Evolutionary conservation across 1,140 invertebrate genomes (phyloP).

Genomic region (Colletes latitarsis): DNA sequence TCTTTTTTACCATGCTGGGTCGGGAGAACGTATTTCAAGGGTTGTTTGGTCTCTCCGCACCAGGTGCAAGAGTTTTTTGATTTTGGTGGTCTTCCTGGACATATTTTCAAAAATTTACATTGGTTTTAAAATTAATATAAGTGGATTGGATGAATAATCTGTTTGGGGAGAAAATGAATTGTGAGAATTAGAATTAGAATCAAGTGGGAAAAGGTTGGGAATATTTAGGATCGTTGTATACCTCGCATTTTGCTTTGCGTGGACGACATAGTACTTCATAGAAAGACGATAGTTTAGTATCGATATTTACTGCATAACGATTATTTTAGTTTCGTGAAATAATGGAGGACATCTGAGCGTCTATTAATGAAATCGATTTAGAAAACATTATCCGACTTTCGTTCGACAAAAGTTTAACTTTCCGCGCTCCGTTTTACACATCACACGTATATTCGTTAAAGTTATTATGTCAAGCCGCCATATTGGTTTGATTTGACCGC

Average conservation of each 20-base stretch:
- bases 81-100: constrained; percentile 89
- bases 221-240: constrained; percentile 41
- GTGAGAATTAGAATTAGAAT: no score
- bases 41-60: constrained; percentile 91
- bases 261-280: constrained; percentile 55
- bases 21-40: constrained; percentile 91
- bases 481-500: constrained; percentile 65
- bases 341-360: constrained; percentile 38
- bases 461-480: constrained; percentile 63
- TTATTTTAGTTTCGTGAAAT: constrained; percentile 15
- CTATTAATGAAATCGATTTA: constrained; percentile 50
- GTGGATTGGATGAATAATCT: no score
- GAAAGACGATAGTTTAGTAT: not conserved
- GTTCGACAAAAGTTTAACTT: not conserved
- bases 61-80: constrained; percentile 88
- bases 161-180: no score
- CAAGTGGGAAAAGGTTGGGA: not conserved
- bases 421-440: not conserved
- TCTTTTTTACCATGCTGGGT: constrained; percentile 94
- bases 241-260: constrained; percentile 60
- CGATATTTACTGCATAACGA: constrained; percentile 1
- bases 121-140: not conserved
- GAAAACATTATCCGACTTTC: not conserved
- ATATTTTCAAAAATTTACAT: constrained; percentile 60
- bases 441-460: constrained; percentile 5